phyloP scores from a whole-genome alignment of 2,797 vertebrate genomes.

The Brotula barbata region DNA sequence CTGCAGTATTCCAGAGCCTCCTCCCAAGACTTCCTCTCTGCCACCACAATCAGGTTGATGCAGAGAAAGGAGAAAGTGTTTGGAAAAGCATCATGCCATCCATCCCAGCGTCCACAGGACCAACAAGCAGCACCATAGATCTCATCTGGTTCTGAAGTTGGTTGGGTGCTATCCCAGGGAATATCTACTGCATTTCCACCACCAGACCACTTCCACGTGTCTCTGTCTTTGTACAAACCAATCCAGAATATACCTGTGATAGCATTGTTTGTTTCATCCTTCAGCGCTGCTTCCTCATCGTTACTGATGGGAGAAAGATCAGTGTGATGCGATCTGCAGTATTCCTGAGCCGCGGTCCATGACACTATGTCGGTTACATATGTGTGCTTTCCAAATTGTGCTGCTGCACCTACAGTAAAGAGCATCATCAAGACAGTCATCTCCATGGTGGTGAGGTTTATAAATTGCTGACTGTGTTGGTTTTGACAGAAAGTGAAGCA shows the following conservation, averaged over 20 bases:
- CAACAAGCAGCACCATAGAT: too few species aligned
- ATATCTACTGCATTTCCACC: too few species aligned
- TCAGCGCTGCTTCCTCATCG: accelerated
- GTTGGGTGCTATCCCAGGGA: too few species aligned
- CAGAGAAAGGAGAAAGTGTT: neutral
- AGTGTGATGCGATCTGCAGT: neutral
- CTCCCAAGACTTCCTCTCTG: slow-evolving; percentile 35
- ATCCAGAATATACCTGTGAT: too few species aligned
- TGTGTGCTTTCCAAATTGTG: neutral
- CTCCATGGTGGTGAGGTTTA: slow-evolving; percentile 14
- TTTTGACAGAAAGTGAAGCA: neutral
- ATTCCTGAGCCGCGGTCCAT: neutral
- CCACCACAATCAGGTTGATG: neutral
- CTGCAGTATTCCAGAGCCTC: slow-evolving; percentile 37
- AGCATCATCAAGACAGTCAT: slow-evolving; percentile 10
- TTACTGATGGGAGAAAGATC: slow-evolving; percentile 30
- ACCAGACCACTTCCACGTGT: too few species aligned
- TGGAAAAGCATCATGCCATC: accelerated
- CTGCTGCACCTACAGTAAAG: slow-evolving; percentile 7
- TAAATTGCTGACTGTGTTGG: neutral
- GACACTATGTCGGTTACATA: accelerated
- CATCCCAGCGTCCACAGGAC: neutral
- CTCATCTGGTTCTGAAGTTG: too few species aligned
- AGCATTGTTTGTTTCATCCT: too few species aligned
- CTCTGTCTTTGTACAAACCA: too few species aligned